These are phyloP conservation scores for Sussaba pulchella DNA, from an alignment of 2,888 invertebrate species.

Conservation along the genomic window DNA sequence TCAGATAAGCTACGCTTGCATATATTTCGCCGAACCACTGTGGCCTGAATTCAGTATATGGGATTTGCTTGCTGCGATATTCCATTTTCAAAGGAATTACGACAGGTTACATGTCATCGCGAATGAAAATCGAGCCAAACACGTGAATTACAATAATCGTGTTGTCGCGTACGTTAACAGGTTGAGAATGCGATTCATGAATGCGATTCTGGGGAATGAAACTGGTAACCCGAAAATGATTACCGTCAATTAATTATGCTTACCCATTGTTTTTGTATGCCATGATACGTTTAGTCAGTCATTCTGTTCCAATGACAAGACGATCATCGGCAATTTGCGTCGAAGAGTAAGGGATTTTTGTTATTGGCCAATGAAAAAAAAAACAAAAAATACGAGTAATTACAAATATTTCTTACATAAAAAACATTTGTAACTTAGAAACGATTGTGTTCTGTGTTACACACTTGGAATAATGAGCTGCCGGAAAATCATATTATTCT, in stretches of 20 bases:
- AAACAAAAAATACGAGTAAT: no score
- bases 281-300: constrained; percentile 52
- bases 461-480: constrained; percentile 7
- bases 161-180: constrained; percentile 74
- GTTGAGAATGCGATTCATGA: constrained; percentile 54
- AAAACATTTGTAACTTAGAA: no score
- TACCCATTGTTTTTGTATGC: constrained; percentile 70
- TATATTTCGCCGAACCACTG: constrained; percentile 95
- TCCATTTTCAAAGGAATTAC: constrained; percentile 92
- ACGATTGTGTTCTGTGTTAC: no score
- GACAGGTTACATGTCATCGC: constrained; percentile 69
- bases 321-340: no score
- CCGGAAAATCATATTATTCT: constrained; percentile 32
- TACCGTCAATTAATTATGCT: constrained; percentile 13
- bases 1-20: constrained; percentile 91
- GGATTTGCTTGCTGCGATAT: constrained; percentile 94
- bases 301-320: neutral
- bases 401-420: no score
- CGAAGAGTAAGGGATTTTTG: constrained; percentile 21
- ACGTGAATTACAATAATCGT: constrained; percentile 70
- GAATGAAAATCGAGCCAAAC: constrained; percentile 64
- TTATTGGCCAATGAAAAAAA: constrained; percentile 17
- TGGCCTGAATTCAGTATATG: constrained; percentile 99
- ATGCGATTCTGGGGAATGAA: neutral
- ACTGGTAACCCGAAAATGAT: neutral